phyloP scores from a whole-genome alignment of 2,797 vertebrate genomes.

The Enteromius thamalakanensis region DNA sequence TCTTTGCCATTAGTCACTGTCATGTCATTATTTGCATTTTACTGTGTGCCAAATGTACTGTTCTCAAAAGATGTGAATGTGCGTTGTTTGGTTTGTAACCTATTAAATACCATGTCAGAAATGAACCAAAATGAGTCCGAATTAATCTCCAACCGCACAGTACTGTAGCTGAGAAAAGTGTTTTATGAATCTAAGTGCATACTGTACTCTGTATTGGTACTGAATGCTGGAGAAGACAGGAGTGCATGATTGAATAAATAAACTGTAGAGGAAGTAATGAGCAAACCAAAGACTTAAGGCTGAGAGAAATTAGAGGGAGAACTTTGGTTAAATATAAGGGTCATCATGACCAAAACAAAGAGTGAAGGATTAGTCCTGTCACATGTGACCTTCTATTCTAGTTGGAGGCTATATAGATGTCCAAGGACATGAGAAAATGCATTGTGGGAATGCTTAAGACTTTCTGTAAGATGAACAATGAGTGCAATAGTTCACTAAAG shows the following conservation, averaged over 20 bases:
- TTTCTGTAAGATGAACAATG: conserved; percentile 20
- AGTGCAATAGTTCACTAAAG: background rate
- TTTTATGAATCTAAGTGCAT: background rate
- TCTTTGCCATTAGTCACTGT: conserved; percentile 83
- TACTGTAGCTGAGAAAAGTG: background rate
- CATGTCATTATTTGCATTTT: conserved; percentile 86
- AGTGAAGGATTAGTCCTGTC: conserved; percentile 44
- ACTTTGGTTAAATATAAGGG: background rate
- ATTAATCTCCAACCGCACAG: background rate
- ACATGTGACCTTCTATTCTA: conserved; percentile 44
- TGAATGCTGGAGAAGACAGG: background rate
- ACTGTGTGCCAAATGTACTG: conserved; percentile 97
- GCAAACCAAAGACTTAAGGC: background rate
- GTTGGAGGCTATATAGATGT: conserved; percentile 40
- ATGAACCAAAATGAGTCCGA: conserved; percentile 25
- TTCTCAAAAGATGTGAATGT: conserved; percentile 96
- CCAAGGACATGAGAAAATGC: conserved; percentile 35
- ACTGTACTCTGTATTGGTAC: background rate
- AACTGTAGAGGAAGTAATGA: background rate
- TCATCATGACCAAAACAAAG: conserved; percentile 29
- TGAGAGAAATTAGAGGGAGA: background rate
- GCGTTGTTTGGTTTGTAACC: conserved; percentile 87
- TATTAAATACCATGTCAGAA: conserved; percentile 91
- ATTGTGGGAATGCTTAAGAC: conserved; percentile 7
- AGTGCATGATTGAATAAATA: background rate